Evolutionary conservation across 2,113 vertebrate species (phyloP).

Genomic region (Trichechus manatus): DNA sequence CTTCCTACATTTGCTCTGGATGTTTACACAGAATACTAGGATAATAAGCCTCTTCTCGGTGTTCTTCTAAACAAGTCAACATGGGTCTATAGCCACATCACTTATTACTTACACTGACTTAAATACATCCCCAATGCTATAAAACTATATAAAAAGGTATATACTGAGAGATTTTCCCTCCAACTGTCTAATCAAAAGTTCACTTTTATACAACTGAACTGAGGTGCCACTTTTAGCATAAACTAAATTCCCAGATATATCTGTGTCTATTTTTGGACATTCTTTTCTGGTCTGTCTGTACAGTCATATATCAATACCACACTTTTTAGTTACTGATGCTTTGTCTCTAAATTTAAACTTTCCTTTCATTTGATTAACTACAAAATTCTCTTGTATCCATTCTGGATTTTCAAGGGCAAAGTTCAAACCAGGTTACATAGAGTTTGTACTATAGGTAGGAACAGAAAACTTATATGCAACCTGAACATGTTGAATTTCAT

Average conservation of each 20-base stretch:
- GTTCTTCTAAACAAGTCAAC: background rate
- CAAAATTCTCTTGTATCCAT: background rate
- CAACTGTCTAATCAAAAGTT: slow-evolving; percentile 10
- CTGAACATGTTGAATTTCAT: background rate
- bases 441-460: background rate
- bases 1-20: background rate
- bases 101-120: background rate
- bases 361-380: background rate
- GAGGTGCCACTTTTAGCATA: background rate
- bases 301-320: background rate
- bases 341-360: background rate
- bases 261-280: background rate
- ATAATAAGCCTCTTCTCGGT: background rate
- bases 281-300: background rate
- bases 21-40: background rate
- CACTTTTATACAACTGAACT: slow-evolving; percentile 9
- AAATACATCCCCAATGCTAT: background rate
- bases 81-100: background rate
- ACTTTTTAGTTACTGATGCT: background rate
- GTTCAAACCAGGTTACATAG: background rate
- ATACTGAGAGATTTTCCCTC: background rate
- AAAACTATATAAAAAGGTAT: background rate
- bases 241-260: background rate
- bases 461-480: background rate
- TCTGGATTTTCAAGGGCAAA: background rate